Percentiles rank a stretch among this genome's conserved stretches.
Conservation (phyloP, 2,113 vertebrate species). For the Zeus faber region DNA sequence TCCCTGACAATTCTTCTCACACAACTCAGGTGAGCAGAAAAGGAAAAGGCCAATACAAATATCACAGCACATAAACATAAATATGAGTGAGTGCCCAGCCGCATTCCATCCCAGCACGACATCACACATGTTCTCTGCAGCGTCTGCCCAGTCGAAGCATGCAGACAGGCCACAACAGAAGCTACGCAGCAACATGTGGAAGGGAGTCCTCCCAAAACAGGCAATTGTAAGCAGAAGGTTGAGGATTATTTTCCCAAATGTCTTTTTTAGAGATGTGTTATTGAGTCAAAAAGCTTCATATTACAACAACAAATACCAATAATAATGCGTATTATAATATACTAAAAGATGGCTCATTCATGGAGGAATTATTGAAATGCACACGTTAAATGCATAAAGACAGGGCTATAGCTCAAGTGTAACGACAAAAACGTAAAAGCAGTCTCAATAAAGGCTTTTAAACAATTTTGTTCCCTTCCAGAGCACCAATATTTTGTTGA, state of each 20-base stretch:
- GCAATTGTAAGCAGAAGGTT: slow-evolving; percentile 10
- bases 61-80: slow-evolving; percentile 18
- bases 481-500: no score
- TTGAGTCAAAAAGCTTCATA: no score
- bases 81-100: slow-evolving; percentile 19
- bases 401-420: no score
- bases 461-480: no score
- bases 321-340: no score
- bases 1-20: background rate
- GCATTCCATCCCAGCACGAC: slow-evolving; percentile 21
- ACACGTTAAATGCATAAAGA: no score
- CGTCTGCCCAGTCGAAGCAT: slow-evolving; percentile 29
- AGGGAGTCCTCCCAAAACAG: slow-evolving; percentile 32
- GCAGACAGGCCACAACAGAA: slow-evolving; percentile 46
- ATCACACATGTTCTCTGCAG: slow-evolving; percentile 28
- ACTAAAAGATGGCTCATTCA: no score
- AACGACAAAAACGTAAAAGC: no score
- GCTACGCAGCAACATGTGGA: slow-evolving; percentile 24
- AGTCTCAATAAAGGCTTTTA: no score
- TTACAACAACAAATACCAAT: slow-evolving; percentile 7
- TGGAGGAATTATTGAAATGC: no score
- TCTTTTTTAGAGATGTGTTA: no score
- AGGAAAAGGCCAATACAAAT: slow-evolving; percentile 3
- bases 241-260: slow-evolving; percentile 1
- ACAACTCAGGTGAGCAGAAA: background rate